Evolutionary conservation across 2,113 vertebrate species (phyloP).

Genomic region (Apodemus speciosus): DNA sequence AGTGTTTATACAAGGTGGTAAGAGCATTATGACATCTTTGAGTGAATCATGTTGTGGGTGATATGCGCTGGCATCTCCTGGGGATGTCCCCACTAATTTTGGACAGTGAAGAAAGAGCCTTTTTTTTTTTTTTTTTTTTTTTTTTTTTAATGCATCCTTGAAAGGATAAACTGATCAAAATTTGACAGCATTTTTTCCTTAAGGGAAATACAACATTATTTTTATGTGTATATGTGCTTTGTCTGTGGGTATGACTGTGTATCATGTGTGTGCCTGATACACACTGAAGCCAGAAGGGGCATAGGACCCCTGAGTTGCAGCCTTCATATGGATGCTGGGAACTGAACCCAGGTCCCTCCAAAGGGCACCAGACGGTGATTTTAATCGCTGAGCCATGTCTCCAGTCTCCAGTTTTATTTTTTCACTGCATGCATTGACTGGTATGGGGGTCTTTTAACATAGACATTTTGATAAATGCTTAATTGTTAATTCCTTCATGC

Average conservation of each 20-base stretch:
- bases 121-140: not conserved
- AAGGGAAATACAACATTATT: not conserved
- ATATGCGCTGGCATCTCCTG: slow-evolving; percentile 55
- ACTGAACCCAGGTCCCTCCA: not conserved
- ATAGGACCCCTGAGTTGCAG: not conserved
- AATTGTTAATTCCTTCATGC: not conserved
- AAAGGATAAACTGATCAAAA: slow-evolving; percentile 58
- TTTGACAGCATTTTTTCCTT: slow-evolving; percentile 38
- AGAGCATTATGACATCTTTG: not conserved
- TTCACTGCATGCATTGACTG: slow-evolving; percentile 48
- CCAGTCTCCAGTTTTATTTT: slow-evolving; percentile 33
- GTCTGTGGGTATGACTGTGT: not conserved
- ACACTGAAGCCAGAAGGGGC: not conserved
- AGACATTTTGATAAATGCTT: slow-evolving; percentile 47
- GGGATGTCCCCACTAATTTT: slow-evolving; percentile 65
- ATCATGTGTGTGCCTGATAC: not conserved
- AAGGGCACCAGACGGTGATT: not conserved
- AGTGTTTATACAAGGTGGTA: slow-evolving; percentile 35
- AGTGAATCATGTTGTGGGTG: slow-evolving; percentile 52
- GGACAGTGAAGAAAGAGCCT: slow-evolving; percentile 66
- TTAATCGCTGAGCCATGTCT: not conserved
- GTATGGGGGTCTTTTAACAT: slow-evolving; percentile 44
- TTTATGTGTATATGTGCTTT: not conserved
- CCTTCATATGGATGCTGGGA: not conserved
- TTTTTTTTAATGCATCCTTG: slow-evolving; percentile 65